Conservation (phyloP, 2,797 vertebrate genomes). For the Cyprinella venusta region DNA sequence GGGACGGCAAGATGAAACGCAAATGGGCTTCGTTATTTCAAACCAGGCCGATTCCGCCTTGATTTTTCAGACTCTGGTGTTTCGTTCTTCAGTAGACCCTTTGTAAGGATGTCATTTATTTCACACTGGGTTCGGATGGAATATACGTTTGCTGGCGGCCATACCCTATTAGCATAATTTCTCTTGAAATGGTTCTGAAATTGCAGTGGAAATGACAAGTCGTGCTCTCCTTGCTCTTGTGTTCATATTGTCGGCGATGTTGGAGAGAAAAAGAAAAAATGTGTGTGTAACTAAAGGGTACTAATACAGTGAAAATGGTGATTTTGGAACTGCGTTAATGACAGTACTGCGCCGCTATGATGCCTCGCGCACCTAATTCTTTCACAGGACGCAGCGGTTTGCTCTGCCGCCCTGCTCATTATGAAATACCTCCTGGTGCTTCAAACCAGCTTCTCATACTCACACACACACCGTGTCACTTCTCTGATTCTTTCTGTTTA, state of each 20-base stretch:
- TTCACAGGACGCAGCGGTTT: conserved; percentile 50
- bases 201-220: conserved; percentile 49
- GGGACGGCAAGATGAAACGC: conserved; percentile 29
- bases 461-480: conserved; percentile 35
- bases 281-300: conserved; percentile 43
- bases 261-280: conserved; percentile 37
- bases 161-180: conserved; percentile 59
- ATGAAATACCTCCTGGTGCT: conserved; percentile 60
- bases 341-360: conserved; percentile 42
- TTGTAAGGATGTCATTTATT: conserved; percentile 48
- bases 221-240: conserved; percentile 36
- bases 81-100: conserved; percentile 21
- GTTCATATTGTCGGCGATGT: conserved; percentile 30
- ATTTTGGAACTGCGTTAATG: conserved; percentile 54
- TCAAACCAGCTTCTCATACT: conserved; percentile 49
- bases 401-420: conserved; percentile 58
- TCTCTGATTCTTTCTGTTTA: conserved; percentile 35
- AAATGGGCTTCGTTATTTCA: conserved; percentile 44
- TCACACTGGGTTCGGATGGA: conserved; percentile 46
- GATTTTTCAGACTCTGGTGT: conserved; percentile 20
- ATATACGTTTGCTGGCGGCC: conserved; percentile 49
- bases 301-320: conserved; percentile 53
- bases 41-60: conserved; percentile 28
- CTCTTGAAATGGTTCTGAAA: conserved; percentile 56
- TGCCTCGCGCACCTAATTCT: conserved; percentile 48